Percentiles rank a stretch among this genome's conserved stretches.
phyloP scores from a whole-genome alignment of 2,888 invertebrate genomes.

The Dasypogon diadema region DNA sequence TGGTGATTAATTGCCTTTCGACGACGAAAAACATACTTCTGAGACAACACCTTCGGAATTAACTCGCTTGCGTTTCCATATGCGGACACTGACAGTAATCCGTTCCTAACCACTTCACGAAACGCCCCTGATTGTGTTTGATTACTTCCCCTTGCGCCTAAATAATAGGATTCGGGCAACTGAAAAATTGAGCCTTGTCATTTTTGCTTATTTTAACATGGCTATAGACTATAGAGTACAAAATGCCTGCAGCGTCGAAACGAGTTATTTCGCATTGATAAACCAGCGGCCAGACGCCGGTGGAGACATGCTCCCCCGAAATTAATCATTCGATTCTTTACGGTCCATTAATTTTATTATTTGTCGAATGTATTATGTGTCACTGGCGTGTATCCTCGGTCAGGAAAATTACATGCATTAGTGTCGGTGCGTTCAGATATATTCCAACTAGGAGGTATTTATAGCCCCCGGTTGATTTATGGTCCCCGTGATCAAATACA shows the following conservation, averaged over 20 bases:
- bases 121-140: not conserved
- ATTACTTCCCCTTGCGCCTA: not conserved
- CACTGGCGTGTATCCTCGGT: conserved; percentile 7
- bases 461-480: conserved; percentile 20
- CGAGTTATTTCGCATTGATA: conserved; percentile 40
- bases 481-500: conserved; percentile 24
- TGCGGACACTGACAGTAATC: not conserved
- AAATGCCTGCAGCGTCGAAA: conserved; percentile 17
- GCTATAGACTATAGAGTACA: not conserved
- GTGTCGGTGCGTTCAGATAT: conserved; percentile 15
- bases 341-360: conserved; percentile 49
- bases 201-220: not conserved
- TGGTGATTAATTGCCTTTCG: conserved; percentile 35
- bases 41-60: conserved; percentile 6
- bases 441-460: conserved; percentile 9
- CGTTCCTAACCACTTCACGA: not conserved
- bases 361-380: conserved; percentile 43
- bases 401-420: conserved; percentile 34
- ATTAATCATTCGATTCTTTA: conserved; percentile 48
- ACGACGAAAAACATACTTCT: not conserved
- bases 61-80: not conserved
- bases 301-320: not conserved
- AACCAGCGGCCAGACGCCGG: not conserved
- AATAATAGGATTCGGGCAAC: not conserved
- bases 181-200: conserved; percentile 28